A percentile compares a stretch with the other conserved stretches of the same genome.
Conservation (phyloP, 2,888 invertebrate species). For the Argyresthia albistria region DNA sequence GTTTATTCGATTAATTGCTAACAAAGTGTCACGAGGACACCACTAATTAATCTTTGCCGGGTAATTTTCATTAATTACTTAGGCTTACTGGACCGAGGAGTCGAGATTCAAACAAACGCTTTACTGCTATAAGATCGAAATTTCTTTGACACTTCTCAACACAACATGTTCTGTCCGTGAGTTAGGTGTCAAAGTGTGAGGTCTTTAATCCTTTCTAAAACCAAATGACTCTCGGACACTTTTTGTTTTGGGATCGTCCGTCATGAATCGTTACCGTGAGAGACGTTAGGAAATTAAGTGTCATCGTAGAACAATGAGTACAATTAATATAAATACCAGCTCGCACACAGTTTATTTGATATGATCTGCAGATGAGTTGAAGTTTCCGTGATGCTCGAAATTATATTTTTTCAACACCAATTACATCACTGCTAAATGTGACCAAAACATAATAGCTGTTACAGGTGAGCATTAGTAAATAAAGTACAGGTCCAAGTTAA, state of each 20-base stretch:
- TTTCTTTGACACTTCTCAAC: slow-evolving; percentile 7
- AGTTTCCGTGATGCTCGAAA: slow-evolving; percentile 51
- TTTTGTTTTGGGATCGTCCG: slow-evolving; percentile 7
- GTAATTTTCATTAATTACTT: slow-evolving; percentile 51
- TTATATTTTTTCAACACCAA: slow-evolving; percentile 58
- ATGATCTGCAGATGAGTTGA: slow-evolving; percentile 38
- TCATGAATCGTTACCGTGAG: slow-evolving; percentile 16
- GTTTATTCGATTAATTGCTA: slow-evolving; percentile 50
- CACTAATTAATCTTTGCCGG: slow-evolving; percentile 61
- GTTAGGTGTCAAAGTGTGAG: slow-evolving; percentile 44
- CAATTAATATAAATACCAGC: slow-evolving; percentile 41
- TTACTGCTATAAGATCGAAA: slow-evolving; percentile 12
- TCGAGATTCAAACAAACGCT: not conserved
- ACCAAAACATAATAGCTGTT: slow-evolving; percentile 40
- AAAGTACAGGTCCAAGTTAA: slow-evolving; percentile 13
- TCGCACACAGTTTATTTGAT: slow-evolving; percentile 40
- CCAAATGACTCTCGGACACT: slow-evolving; percentile 8
- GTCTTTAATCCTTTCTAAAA: slow-evolving; percentile 29
- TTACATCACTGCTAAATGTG: slow-evolving; percentile 41
- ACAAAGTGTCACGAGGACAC: slow-evolving; percentile 55
- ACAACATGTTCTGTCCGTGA: slow-evolving; percentile 22
- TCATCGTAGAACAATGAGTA: slow-evolving; percentile 43
- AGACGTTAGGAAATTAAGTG: slow-evolving; percentile 52
- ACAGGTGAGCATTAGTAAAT: slow-evolving; percentile 30
- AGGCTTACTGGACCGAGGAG: not conserved